A percentile compares a stretch with the other conserved stretches of the same genome.
Evolutionary conservation across 2,888 invertebrate genomes (phyloP).

Genomic region (Cacoxenus indagator): DNA sequence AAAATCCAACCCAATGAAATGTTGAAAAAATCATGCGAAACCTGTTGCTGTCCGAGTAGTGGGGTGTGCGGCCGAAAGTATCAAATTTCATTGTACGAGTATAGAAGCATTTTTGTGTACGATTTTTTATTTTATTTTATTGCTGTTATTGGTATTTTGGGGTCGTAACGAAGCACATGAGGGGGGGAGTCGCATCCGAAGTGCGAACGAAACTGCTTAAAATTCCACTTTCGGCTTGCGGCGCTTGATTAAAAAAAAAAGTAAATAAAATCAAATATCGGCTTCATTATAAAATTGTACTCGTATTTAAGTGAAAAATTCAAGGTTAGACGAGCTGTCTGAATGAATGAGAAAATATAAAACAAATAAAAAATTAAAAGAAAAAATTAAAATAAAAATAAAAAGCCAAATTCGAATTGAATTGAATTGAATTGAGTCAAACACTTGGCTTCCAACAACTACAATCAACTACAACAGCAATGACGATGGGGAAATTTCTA

Average conservation of each 20-base stretch:
- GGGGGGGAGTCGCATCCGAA: not conserved
- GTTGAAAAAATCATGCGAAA: not conserved
- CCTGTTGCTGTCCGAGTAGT: not conserved
- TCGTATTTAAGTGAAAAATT: not conserved
- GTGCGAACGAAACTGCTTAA: constrained; percentile 18
- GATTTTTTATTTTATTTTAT: too few relatives aligned
- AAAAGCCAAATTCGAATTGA: too few relatives aligned
- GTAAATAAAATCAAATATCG: not conserved
- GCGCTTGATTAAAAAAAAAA: not conserved
- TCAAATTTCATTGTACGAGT: constrained; percentile 11
- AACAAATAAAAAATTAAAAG: not conserved
- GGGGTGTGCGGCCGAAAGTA: not conserved
- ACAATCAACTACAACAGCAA: not conserved
- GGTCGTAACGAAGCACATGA: not conserved
- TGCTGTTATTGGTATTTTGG: not conserved
- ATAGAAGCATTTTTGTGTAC: too few relatives aligned
- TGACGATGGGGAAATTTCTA: not conserved
- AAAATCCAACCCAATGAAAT: not conserved
- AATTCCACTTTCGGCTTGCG: constrained; percentile 16
- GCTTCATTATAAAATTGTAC: constrained; percentile 11
- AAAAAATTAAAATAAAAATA: too few relatives aligned
- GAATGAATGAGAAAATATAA: not conserved
- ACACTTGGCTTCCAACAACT: not conserved
- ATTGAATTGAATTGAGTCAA: too few relatives aligned
- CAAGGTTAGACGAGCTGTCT: constrained; percentile 8